phyloP scores from a whole-genome alignment of 2,888 invertebrate genomes.

The Octonoba sinensis region DNA sequence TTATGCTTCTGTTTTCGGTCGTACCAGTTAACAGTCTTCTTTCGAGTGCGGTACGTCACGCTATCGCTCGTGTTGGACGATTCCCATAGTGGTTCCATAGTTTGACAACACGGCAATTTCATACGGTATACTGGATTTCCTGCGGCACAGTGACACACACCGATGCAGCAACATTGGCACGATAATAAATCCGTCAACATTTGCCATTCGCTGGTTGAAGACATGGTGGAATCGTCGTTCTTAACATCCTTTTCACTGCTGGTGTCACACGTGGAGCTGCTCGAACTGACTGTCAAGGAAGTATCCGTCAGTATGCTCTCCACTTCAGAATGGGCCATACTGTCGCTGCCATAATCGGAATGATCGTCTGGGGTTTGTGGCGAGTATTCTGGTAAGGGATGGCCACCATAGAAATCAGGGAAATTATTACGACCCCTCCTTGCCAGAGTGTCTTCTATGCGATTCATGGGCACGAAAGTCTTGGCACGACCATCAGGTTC shows the following conservation, averaged over 20 bases:
- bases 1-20: slow-evolving; percentile 82
- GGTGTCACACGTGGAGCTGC: slow-evolving; percentile 48
- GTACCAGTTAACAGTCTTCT: slow-evolving; percentile 64
- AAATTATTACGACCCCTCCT: slow-evolving; percentile 33
- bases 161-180: slow-evolving; percentile 41
- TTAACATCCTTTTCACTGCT: slow-evolving; percentile 45
- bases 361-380: slow-evolving; percentile 38
- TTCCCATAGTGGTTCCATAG: slow-evolving; percentile 73
- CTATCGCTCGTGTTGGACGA: slow-evolving; percentile 66
- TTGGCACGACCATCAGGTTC: slow-evolving; percentile 38
- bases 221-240: slow-evolving; percentile 25
- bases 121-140: slow-evolving; percentile 51
- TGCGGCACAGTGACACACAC: slow-evolving; percentile 35
- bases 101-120: slow-evolving; percentile 63
- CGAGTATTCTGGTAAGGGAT: slow-evolving; percentile 46
- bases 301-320: slow-evolving; percentile 56
- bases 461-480: slow-evolving; percentile 53
- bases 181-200: slow-evolving; percentile 8
- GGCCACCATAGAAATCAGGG: slow-evolving; percentile 66
- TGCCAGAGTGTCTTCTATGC: slow-evolving; percentile 55
- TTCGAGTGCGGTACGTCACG: slow-evolving; percentile 31
- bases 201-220: slow-evolving; percentile 34
- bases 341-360: slow-evolving; percentile 61
- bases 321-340: slow-evolving; percentile 61
- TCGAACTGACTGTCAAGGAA: slow-evolving; percentile 47